phyloP scores from a whole-genome alignment of 1,140 invertebrate species.

The Calephelis nemesis region DNA sequence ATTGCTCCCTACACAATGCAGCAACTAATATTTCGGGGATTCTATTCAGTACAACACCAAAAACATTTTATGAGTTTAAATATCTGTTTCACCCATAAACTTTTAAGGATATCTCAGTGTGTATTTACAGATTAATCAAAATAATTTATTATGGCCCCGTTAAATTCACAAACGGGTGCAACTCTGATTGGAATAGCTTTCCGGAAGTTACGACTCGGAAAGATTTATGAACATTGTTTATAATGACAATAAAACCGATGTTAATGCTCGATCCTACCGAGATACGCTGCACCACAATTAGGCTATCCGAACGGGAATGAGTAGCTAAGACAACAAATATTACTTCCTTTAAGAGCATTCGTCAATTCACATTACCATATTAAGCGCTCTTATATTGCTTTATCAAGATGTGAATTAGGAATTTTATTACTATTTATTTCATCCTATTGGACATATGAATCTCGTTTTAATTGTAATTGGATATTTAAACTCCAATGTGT shows the following conservation, averaged over 20 bases:
- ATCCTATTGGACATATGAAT: neutral
- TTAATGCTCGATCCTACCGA: slow-evolving; percentile 46
- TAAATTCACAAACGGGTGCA: slow-evolving; percentile 53
- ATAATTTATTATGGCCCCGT: slow-evolving; percentile 28
- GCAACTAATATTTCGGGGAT: too few species aligned
- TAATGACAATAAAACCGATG: slow-evolving; percentile 51
- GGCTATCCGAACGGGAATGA: slow-evolving; percentile 53
- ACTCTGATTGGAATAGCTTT: slow-evolving; percentile 53
- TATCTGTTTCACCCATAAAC: slow-evolving; percentile 1
- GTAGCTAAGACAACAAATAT: slow-evolving; percentile 59
- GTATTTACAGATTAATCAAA: slow-evolving; percentile 22
- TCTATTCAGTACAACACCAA: too few species aligned
- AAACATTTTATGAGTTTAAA: neutral
- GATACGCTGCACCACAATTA: slow-evolving; percentile 51
- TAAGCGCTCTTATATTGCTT: slow-evolving; percentile 30
- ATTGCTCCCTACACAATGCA: too few species aligned
- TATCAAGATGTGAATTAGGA: slow-evolving; percentile 22
- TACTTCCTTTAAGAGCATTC: slow-evolving; percentile 54
- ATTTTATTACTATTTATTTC: slow-evolving; percentile 9
- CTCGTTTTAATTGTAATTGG: neutral
- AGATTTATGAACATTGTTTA: slow-evolving; percentile 58
- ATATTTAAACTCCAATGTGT: slow-evolving; percentile 2
- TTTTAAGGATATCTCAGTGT: slow-evolving; percentile 3
- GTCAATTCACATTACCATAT: slow-evolving; percentile 26
- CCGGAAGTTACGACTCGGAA: slow-evolving; percentile 53